These are phyloP conservation scores for Dicrostonyx torquatus DNA, from an alignment of 2,797 vertebrate species.

Conservation along the genomic window DNA sequence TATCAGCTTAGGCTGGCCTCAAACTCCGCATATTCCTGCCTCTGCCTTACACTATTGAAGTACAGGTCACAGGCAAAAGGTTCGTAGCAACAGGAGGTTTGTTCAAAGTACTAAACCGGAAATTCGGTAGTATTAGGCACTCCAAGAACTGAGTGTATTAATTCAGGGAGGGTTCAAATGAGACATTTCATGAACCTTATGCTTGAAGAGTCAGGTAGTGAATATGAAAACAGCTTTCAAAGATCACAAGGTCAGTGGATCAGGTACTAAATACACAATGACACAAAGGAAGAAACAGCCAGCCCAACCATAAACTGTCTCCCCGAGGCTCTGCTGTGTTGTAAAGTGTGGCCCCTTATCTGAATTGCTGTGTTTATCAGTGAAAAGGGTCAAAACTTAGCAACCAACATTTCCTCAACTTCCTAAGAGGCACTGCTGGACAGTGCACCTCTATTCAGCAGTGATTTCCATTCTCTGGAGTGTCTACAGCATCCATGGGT, in stretches of 20 bases:
- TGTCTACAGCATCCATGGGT: neutral
- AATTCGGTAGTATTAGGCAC: neutral
- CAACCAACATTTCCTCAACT: constrained; percentile 1
- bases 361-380: neutral
- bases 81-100: neutral
- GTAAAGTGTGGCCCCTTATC: neutral
- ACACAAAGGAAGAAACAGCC: neutral
- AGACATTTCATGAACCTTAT: constrained; percentile 17
- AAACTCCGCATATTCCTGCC: neutral
- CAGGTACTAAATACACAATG: constrained; percentile 62
- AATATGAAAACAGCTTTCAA: constrained; percentile 33
- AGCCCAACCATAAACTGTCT: neutral
- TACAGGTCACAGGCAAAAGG: neutral
- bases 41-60: neutral
- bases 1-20: neutral
- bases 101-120: neutral
- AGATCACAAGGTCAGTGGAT: constrained; percentile 60
- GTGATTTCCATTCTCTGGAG: neutral
- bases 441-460: neutral
- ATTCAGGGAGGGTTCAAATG: neutral
- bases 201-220: neutral
- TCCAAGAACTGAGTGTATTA: neutral
- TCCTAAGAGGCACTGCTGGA: neutral
- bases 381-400: constrained; percentile 7
- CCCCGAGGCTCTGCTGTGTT: neutral